Evolutionary conservation across 2,113 vertebrate genomes (phyloP), one percentile per base, ranked within the genome.

Genomic region (Ascaphus truei): DNA sequence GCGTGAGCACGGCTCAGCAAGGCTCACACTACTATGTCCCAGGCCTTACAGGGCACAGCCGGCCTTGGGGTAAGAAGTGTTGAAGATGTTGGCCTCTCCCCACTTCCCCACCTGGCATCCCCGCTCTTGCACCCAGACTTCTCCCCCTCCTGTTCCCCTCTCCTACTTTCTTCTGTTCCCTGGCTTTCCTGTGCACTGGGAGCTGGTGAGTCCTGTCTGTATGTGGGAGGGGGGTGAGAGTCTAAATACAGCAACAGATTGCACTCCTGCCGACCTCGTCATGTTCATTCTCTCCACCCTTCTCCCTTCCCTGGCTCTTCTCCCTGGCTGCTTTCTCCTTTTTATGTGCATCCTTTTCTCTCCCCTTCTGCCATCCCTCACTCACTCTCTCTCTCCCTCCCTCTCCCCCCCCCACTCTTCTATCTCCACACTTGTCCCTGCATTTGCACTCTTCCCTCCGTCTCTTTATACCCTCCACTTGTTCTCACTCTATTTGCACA

Each of bases 201-300:
- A n/a, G n/a, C 16, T 57, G 45, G 7, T 48, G 50, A 30, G 45
- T 58, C 51, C 22, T 34, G 45, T 16, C 18, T 33, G 56, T 62
- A 22, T n/a, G 45, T 36, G 47, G 67, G 67, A 61, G 67, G 67
- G 57, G 56, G 57, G 45, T 25, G 34, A 71, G 30, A 61, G 33
- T 61, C 67, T 71, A 71, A 71, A 71, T 61, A 61, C 67, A 71
- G 67, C 45, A 71, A 61, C 67, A 61, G 57, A 61, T 43, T 61
- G 57, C 61, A 61, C 56, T 61, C 11, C 56, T 61, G 67, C 56
- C 64, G 39, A 72, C 71, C 61, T 72, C 62, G 52, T 65, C 71
- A 72, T 57, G 39, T 16, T 47, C 41, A 3, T 12, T 65, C 64
- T 67, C 63, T 57, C 61, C 56, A 8, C 55, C 55, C 55, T 59